phyloP scores from a whole-genome alignment of 2,797 vertebrate species.

The Eulemur coronatus region DNA sequence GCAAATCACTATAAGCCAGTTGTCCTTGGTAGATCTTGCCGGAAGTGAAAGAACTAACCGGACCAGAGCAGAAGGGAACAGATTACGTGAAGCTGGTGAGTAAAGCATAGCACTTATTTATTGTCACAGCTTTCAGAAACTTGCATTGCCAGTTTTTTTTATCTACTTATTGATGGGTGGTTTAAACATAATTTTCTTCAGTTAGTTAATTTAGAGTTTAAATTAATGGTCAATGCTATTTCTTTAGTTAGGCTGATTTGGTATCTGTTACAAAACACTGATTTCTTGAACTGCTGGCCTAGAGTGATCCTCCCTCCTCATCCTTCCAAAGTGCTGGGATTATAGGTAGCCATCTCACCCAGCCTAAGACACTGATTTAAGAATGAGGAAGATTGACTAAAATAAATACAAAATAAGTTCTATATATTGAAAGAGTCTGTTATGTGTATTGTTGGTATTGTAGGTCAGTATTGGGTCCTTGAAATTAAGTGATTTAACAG shows the following conservation, averaged over 20 bases:
- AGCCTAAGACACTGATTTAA: not conserved
- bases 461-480: not conserved
- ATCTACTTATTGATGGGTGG: not conserved
- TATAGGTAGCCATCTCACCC: no score
- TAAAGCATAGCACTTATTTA: not conserved
- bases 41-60: conserved; percentile 97
- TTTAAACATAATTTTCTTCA: not conserved
- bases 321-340: no score
- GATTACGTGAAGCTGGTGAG: conserved; percentile 95
- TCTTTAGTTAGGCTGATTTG: not conserved
- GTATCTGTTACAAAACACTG: not conserved
- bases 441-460: not conserved
- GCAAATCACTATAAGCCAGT: conserved; percentile 93
- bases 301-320: no score
- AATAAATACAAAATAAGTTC: not conserved
- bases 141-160: not conserved
- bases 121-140: not conserved
- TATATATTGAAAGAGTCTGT: not conserved
- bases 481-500: not conserved
- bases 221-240: not conserved
- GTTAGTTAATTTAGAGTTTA: not conserved
- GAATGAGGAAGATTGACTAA: not conserved
- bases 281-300: not conserved
- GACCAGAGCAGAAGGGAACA: conserved; percentile 94
- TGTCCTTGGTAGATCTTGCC: conserved; percentile 96